Conservation (phyloP, 2,113 vertebrate species). For the Dendropsophus ebraccatus region DNA sequence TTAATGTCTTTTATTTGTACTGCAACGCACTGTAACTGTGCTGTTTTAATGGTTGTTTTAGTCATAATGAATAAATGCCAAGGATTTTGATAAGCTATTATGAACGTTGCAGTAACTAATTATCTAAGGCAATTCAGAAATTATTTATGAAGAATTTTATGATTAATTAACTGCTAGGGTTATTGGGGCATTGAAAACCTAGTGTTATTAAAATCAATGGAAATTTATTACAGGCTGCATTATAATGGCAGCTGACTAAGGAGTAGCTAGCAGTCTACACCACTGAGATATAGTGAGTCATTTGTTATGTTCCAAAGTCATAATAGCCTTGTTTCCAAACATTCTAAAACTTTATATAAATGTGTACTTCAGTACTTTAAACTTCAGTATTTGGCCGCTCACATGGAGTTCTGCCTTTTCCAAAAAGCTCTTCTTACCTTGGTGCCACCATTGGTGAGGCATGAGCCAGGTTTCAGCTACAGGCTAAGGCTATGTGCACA, state of each 20-base stretch:
- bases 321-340: not conserved
- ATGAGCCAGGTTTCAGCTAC: no score
- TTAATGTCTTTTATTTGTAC: no score
- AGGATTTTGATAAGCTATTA: constrained; percentile 28
- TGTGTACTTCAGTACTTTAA: no score
- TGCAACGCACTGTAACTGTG: no score
- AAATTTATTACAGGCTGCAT: constrained; percentile 3
- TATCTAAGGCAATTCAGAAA: constrained; percentile 33
- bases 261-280: not conserved
- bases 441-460: no score
- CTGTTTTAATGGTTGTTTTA: not conserved
- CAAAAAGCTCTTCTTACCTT: no score
- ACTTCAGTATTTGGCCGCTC: no score
- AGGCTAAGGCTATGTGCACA: no score
- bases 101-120: constrained; percentile 33
- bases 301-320: not conserved
- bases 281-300: not conserved
- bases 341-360: no score
- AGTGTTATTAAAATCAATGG: constrained; percentile 36
- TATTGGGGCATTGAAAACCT: constrained; percentile 14
- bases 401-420: no score
- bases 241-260: not conserved
- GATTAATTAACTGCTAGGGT: constrained; percentile 34
- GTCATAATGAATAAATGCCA: constrained; percentile 39
- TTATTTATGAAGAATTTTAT: constrained; percentile 7